These are phyloP conservation scores for Macrostomum cliftonense DNA, from an alignment of 2,888 invertebrate species.

Conservation along the genomic window DNA sequence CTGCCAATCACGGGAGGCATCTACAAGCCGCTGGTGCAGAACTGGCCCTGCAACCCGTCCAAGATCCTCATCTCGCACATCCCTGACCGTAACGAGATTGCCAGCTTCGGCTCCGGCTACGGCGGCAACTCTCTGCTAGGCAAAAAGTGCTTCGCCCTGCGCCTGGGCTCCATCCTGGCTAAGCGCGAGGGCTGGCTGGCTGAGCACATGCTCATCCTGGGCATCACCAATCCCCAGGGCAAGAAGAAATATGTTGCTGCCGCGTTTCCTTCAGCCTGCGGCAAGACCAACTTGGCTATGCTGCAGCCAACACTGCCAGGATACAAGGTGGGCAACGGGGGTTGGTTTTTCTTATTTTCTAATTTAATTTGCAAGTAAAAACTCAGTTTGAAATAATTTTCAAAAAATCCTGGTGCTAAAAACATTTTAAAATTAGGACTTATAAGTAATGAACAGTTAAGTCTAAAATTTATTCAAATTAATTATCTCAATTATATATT, in stretches of 20 bases:
- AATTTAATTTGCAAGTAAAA: neutral
- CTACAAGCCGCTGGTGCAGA: conserved; percentile 16
- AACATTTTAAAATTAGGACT: no score
- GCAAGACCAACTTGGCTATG: conserved; percentile 23
- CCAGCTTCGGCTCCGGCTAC: conserved; percentile 20
- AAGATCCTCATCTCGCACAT: conserved; percentile 17
- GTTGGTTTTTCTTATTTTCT: neutral
- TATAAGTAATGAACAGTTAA: no score
- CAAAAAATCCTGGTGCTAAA: no score
- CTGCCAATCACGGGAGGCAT: conserved; percentile 13
- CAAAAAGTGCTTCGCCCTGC: conserved; percentile 21
- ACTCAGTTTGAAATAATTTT: neutral
- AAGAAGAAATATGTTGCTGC: conserved; percentile 19
- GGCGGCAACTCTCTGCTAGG: conserved; percentile 23
- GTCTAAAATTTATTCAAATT: no score
- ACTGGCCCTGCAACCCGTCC: conserved; percentile 22
- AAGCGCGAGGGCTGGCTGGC: conserved; percentile 21
- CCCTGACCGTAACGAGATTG: conserved; percentile 17
- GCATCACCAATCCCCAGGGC: conserved; percentile 18
- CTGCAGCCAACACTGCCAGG: conserved; percentile 18
- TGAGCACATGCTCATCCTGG: conserved; percentile 22
- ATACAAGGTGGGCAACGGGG: conserved; percentile 13
- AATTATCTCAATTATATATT: no score
- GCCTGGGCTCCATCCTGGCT: conserved; percentile 17
- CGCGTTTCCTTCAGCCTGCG: conserved; percentile 20